A percentile compares a stretch with the other conserved stretches of the same genome.
These are phyloP conservation scores for Yponomeuta cagnagella DNA, from an alignment of 2,888 invertebrate genomes.

Conservation along the genomic window DNA sequence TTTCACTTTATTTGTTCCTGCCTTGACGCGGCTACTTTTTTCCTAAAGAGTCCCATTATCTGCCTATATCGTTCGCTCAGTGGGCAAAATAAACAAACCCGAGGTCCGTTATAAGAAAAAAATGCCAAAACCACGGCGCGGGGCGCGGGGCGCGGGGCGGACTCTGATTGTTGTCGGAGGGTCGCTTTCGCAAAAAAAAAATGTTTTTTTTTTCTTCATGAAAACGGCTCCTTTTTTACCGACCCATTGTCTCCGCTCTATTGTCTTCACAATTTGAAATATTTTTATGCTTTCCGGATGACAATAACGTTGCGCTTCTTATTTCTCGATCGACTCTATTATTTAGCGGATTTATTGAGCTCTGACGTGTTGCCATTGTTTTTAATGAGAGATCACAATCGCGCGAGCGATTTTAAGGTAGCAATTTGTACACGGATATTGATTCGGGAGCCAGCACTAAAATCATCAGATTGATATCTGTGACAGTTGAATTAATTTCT, in stretches of 20 bases:
- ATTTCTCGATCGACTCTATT: conserved; percentile 68
- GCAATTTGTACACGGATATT: conserved; percentile 57
- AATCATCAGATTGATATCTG: conserved; percentile 25
- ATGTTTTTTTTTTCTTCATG: conserved; percentile 39
- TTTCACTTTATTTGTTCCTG: background rate
- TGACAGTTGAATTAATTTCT: conserved; percentile 32
- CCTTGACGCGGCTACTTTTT: conserved; percentile 23
- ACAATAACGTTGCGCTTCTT: conserved; percentile 66
- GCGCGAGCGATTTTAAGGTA: conserved; percentile 29
- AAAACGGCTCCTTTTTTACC: conserved; percentile 63
- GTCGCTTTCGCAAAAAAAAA: conserved; percentile 59
- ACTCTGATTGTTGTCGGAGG: conserved; percentile 62
- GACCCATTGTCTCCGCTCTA: conserved; percentile 67
- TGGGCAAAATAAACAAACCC: conserved; percentile 65
- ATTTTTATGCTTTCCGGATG: conserved; percentile 73
- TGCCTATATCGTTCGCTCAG: conserved; percentile 22
- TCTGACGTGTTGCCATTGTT: conserved; percentile 33
- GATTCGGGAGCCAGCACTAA: conserved; percentile 31
- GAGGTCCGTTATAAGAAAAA: conserved; percentile 61
- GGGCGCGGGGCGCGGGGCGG: conserved; percentile 52
- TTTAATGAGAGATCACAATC: conserved; percentile 37
- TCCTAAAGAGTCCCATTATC: conserved; percentile 38
- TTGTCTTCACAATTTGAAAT: conserved; percentile 71
- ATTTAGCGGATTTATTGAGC: conserved; percentile 69
- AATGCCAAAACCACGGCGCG: conserved; percentile 44